Conservation (phyloP, 2,888 invertebrate genomes). For the Listrodromus nycthemerus region DNA sequence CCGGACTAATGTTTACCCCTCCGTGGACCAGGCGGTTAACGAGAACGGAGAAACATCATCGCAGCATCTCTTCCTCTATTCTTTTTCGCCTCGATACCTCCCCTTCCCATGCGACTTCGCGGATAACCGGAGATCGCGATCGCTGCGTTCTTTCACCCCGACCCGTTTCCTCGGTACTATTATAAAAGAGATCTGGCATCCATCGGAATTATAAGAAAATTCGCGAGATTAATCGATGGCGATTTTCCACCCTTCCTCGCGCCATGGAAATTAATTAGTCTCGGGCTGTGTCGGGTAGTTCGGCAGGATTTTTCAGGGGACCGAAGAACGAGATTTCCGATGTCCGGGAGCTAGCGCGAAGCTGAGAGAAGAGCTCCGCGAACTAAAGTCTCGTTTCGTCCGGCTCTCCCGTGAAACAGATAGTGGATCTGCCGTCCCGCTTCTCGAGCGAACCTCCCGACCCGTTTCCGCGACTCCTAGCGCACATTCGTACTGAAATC, state of each 20-base stretch:
- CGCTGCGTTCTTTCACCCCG: slow-evolving; percentile 32
- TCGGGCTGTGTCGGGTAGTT: slow-evolving; percentile 72
- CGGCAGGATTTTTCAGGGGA: slow-evolving; percentile 76
- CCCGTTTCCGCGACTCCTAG: slow-evolving; percentile 20
- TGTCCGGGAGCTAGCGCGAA: slow-evolving; percentile 69
- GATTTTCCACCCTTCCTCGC: slow-evolving; percentile 20
- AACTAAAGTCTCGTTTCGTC: slow-evolving; percentile 38
- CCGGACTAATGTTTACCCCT: slow-evolving; percentile 69
- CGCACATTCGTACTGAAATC: slow-evolving; percentile 55
- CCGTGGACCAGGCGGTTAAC: slow-evolving; percentile 64
- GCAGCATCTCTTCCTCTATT: slow-evolving; percentile 60
- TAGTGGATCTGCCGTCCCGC: slow-evolving; percentile 73
- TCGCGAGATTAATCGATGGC: slow-evolving; percentile 24
- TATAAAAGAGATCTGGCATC: slow-evolving; percentile 59
- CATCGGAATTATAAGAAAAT: slow-evolving; percentile 36
- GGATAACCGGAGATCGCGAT: slow-evolving; percentile 62
- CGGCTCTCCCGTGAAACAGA: slow-evolving; percentile 66
- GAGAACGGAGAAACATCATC: slow-evolving; percentile 65
- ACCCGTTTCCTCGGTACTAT: slow-evolving; percentile 38
- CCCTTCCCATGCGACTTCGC: slow-evolving; percentile 10
- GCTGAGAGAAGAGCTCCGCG: slow-evolving; percentile 68
- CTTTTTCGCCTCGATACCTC: slow-evolving; percentile 26
- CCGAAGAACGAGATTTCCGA: slow-evolving; percentile 59
- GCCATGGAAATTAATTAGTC: slow-evolving; percentile 82
- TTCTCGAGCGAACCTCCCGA: slow-evolving; percentile 39